Percentiles rank a stretch among this genome's conserved stretches.
These are phyloP conservation scores for Athrips mouffetella DNA, from an alignment of 2,888 invertebrate species.

Conservation along the genomic window DNA sequence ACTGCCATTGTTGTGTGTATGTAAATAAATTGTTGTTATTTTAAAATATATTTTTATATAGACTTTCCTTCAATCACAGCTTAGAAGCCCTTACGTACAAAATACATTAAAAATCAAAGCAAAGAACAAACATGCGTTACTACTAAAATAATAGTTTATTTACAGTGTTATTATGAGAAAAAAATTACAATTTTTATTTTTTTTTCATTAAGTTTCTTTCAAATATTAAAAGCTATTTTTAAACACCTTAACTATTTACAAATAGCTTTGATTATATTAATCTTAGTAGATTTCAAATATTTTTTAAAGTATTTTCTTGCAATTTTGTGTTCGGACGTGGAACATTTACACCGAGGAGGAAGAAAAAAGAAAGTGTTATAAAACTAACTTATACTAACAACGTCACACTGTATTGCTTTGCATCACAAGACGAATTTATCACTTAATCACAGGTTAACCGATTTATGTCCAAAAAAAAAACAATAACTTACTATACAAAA, in stretches of 20 bases:
- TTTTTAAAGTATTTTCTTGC: conserved; percentile 20
- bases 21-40: conserved; percentile 19
- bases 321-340: conserved; percentile 11
- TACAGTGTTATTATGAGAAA: conserved; percentile 63
- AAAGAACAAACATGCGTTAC: conserved; percentile 41
- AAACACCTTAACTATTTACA: conserved; percentile 62
- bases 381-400: conserved; percentile 46
- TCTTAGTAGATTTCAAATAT: conserved; percentile 21
- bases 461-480: conserved; percentile 58
- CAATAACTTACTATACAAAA: conserved; percentile 74
- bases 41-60: conserved; percentile 11
- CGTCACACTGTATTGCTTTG: conserved; percentile 49
- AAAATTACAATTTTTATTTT: conserved; percentile 70
- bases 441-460: conserved; percentile 65
- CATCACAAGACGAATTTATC: conserved; percentile 61
- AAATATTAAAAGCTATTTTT: conserved; percentile 68
- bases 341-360: conserved; percentile 3
- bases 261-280: conserved; percentile 51
- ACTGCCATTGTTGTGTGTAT: conserved; percentile 22
- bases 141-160: conserved; percentile 75
- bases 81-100: conserved; percentile 6
- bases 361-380: conserved; percentile 3
- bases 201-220: conserved; percentile 48
- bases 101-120: conserved; percentile 11
- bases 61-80: conserved; percentile 13